Evolutionary conservation across 2,113 vertebrate genomes (phyloP), one percentile per base, ranked within the genome.

Genomic region (Ondatra zibethicus): DNA sequence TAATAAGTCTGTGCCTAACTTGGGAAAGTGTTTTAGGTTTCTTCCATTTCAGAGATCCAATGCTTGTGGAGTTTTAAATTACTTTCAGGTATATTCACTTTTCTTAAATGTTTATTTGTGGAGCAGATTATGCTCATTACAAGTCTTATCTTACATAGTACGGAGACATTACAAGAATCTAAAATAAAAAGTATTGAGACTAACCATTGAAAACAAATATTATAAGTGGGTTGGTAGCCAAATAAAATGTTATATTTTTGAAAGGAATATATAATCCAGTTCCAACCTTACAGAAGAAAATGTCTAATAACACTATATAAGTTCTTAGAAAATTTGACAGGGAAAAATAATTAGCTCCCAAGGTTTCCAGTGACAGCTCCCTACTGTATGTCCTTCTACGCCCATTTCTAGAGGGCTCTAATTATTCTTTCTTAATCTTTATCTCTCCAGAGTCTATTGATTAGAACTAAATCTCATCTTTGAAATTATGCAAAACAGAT

Each of bases 201-300:
- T 61, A 90, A 81, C 31, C 76, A 27, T 10, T 92, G 65, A 93
- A 70, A 95, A 68, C 13, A 16, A 75, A 3, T n/a, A 92, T 93
- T 95, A 73, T 47, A 94, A 90, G 3, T 70, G 45, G 23, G 86
- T 92, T 82, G 82, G 58, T 42, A 93, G 82, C 29, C 8, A 93
- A 91, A 93, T 63, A 86, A 97, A 93, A 93, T 88, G 14, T 39
- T 91, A 65, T 19, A 33, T 29, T 29, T 85, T 61, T 85, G 14
- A 45, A 91, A 86, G 9, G n/a, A 93, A 86, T 70, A 88, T 70
- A 84, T 55, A 94, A 94, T 70, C 7, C 39, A 92, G 85, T 3
- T 86, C 63, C 10, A 50, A 73, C 1, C 2, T 61, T 6, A 80
- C 1, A 50, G 42, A 68, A 87, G 17, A 63, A 14, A 82, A 21